Evolutionary conservation across 2,113 vertebrate genomes (phyloP), one percentile per base, ranked within the genome.

Genomic region (Thalassarche chlororhynchos): DNA sequence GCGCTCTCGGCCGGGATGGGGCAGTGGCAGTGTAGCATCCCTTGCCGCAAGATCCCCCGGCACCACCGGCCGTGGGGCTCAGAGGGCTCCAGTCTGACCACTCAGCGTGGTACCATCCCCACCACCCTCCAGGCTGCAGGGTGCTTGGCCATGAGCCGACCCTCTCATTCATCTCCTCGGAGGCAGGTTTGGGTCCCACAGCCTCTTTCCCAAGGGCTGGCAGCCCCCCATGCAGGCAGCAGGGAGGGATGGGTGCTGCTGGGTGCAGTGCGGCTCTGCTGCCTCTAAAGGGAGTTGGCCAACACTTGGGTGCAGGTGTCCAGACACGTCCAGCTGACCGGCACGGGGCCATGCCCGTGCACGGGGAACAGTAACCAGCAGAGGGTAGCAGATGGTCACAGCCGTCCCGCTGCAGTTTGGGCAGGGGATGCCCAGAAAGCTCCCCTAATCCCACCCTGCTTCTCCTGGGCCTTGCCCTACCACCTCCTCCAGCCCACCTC

Each of bases 261-360:
- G 69, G 49, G 51, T 38, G 49, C 52, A 34, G 10, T 2, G 3
- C 0, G 0, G 75, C 44, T 55, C 82, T 72, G 61, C 65, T 55
- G 69, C 65, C 57, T 60, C 38, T 9, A 2, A 38, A 26, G 42
- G 44, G 62, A 51, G 28, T 16, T 51, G 90, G 70, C 11, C 72
- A 55, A 18, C 29, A 6, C 66, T 52, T 14, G 51, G 49, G 44
- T 49, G 76, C 87, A 19, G 87, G 29, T 25, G 69, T 68, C 42
- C 31, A 2, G 13, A 15, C 17, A 10, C 0, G 0, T 23, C 81
- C 3, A 1, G n/a, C 44, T 12, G 68, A 11, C 44, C 2, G 0
- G 74, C 14, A 4, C 17, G 2, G 4, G 18, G 31, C 49, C 4
- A 3, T 34, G 61, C 52, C 19, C 23, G 0, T 7, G n/a, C 80